Conservation (phyloP, 2,888 invertebrate genomes). For the Heliconius ismenius region DNA sequence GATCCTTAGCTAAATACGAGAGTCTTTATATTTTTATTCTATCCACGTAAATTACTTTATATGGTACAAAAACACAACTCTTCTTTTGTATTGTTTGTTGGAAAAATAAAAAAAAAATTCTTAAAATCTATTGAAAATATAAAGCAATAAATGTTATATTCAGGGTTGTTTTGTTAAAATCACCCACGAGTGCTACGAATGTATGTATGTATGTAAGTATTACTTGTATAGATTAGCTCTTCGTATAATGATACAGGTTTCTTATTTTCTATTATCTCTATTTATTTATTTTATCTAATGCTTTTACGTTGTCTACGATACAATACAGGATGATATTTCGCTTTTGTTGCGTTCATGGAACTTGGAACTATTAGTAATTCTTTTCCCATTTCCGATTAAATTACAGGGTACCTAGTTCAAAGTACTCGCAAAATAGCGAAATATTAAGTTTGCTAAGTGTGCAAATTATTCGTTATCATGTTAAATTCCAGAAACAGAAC, state of each 20-base stretch:
- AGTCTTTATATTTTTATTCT: no score
- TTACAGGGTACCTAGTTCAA: not conserved
- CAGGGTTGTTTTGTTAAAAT: not conserved
- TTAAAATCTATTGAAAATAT: not conserved
- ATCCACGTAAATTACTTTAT: no score
- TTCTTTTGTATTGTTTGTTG: not conserved
- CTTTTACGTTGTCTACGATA: not conserved
- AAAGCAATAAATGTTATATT: not conserved
- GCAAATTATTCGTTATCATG: not conserved
- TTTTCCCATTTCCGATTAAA: not conserved
- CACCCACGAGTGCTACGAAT: not conserved
- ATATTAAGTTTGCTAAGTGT: not conserved
- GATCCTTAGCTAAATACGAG: no score
- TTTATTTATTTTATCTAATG: not conserved
- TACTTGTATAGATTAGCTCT: no score
- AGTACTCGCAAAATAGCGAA: not conserved
- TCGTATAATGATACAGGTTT: not conserved
- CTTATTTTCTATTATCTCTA: not conserved
- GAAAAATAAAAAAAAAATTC: not conserved
- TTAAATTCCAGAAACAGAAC: not conserved
- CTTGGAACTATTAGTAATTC: not conserved
- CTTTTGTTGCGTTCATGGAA: not conserved
- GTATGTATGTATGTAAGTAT: not conserved
- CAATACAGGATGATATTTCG: not conserved
- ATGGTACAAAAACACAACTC: no score